A percentile compares a stretch with the other conserved stretches of the same genome.
phyloP scores from a whole-genome alignment of 2,797 vertebrate species.

The Channallabes apus region DNA sequence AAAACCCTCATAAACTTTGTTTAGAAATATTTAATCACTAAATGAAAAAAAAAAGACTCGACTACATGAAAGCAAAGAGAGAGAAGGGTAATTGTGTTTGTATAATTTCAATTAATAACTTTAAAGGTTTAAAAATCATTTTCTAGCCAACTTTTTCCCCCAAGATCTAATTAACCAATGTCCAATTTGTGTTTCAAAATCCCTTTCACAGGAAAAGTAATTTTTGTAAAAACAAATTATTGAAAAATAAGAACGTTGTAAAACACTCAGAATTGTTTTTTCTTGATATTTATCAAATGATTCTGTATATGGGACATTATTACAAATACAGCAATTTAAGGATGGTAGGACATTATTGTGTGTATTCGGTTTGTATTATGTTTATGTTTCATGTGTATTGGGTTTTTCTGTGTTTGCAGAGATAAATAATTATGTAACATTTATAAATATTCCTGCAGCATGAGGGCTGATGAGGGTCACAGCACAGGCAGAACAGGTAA shows the following conservation, averaged over 20 bases:
- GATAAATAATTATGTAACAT: neutral
- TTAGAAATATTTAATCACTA: conserved; percentile 57
- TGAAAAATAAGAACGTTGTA: no score
- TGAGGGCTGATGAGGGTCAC: neutral
- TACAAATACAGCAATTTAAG: neutral
- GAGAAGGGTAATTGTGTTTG: conserved; percentile 48
- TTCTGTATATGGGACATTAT: neutral
- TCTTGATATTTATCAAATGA: neutral
- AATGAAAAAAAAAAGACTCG: conserved; percentile 52
- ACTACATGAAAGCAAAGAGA: conserved; percentile 57
- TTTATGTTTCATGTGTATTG: no score
- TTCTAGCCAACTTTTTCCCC: neutral
- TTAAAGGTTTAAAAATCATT: conserved; percentile 40
- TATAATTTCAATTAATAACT: conserved; percentile 47
- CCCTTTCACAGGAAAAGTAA: neutral
- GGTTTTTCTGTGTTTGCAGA: neutral
- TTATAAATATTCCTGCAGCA: neutral
- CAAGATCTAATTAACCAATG: neutral
- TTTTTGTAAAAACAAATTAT: neutral
- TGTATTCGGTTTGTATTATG: no score
- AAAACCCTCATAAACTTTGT: neutral
- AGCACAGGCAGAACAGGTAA: neutral
- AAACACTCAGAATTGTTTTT: neutral
- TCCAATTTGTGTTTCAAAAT: neutral
- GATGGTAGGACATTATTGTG: neutral